A percentile compares a stretch with the other conserved stretches of the same genome.
phyloP scores from a whole-genome alignment of 2,888 invertebrate species.

The Protonemura montana region DNA sequence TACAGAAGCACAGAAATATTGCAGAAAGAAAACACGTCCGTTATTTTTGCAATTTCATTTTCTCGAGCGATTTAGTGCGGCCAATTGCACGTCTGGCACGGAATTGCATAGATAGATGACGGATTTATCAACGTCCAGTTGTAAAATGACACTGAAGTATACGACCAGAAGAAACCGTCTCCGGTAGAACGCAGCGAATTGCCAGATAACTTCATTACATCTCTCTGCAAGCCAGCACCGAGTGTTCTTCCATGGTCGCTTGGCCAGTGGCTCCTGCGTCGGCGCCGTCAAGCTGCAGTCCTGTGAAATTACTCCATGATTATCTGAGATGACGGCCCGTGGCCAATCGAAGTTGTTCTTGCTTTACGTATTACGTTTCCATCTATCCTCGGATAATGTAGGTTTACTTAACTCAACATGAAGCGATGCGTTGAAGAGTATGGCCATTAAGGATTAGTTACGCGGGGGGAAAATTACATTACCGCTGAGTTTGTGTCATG shows the following conservation, averaged over 20 bases:
- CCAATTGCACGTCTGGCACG: constrained; percentile 32
- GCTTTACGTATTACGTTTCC: constrained; percentile 21
- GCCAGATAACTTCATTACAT: neutral
- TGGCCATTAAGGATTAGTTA: constrained; percentile 17
- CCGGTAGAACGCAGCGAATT: neutral
- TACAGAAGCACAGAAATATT: neutral
- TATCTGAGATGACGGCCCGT: constrained; percentile 21
- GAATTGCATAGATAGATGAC: constrained; percentile 2
- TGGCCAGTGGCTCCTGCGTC: neutral
- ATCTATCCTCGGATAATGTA: constrained; percentile 18
- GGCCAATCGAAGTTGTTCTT: constrained; percentile 22
- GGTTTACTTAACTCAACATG: constrained; percentile 30
- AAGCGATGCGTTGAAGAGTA: constrained; percentile 26
- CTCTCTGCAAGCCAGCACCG: neutral
- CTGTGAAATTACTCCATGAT: neutral
- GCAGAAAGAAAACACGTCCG: neutral
- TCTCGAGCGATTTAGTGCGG: constrained; percentile 21
- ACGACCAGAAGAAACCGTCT: constrained; percentile 7
- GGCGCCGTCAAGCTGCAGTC: neutral
- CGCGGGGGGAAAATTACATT: constrained; percentile 24
- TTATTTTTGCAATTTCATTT: constrained; percentile 35
- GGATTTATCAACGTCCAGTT: constrained; percentile 26
- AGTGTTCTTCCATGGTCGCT: neutral
- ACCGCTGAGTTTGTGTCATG: neutral
- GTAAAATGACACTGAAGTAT: neutral